phyloP scores from a whole-genome alignment of 2,797 vertebrate species.

The Lacerta agilis region DNA sequence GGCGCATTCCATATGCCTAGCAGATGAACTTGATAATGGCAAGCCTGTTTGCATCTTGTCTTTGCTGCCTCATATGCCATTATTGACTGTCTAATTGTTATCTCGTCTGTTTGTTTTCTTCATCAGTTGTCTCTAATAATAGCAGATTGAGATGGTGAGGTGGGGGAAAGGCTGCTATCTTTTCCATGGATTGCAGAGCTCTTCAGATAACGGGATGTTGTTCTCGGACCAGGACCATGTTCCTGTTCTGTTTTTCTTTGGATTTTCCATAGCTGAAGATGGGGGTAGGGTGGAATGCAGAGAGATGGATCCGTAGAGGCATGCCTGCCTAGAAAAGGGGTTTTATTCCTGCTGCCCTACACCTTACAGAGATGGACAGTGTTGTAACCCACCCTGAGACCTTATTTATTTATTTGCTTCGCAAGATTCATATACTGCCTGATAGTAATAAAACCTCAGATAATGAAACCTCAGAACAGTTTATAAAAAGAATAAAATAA shows the following conservation, averaged over 20 bases:
- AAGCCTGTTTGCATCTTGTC: conserved; percentile 18
- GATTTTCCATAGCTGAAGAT: not conserved
- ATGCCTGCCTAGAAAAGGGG: not conserved
- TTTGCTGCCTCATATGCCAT: conserved; percentile 29
- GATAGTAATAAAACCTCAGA: no score
- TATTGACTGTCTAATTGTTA: conserved; percentile 39
- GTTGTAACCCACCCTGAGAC: not conserved
- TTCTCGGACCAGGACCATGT: not conserved
- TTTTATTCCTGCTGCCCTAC: not conserved
- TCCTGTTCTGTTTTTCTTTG: not conserved
- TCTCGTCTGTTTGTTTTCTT: conserved; percentile 34
- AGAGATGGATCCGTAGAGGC: not conserved
- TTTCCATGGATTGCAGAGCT: not conserved
- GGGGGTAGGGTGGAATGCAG: no score
- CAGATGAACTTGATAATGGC: conserved; percentile 12
- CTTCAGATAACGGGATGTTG: not conserved
- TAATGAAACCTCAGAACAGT: no score
- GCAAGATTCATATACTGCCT: no score
- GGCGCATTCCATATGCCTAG: conserved; percentile 22
- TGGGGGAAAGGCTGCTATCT: not conserved
- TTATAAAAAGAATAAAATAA: no score
- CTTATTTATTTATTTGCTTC: no score
- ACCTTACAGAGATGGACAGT: not conserved
- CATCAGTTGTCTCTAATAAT: conserved; percentile 34
- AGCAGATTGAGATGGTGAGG: conserved; percentile 1